Percentiles rank a stretch among this genome's conserved stretches.
phyloP scores from a whole-genome alignment of 1,140 invertebrate species.

The Theocolax elegans region DNA sequence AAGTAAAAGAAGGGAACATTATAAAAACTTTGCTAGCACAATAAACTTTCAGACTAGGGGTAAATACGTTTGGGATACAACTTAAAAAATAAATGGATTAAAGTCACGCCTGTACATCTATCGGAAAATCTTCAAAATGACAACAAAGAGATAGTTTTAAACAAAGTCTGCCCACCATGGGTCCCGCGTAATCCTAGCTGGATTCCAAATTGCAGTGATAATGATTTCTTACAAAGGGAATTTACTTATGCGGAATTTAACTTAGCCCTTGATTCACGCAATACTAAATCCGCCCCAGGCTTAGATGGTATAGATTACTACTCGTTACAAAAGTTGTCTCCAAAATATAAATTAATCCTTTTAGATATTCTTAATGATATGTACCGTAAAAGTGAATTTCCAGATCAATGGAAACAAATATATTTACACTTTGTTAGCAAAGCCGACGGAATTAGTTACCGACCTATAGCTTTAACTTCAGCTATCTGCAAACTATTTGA shows the following conservation, averaged over 20 bases:
- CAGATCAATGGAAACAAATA: background rate
- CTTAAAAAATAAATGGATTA: background rate
- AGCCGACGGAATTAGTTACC: background rate
- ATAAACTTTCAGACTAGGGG: constrained; percentile 2
- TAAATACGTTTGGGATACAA: background rate
- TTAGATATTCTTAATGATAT: background rate
- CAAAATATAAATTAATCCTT: background rate
- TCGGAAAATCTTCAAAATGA: background rate
- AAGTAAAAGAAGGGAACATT: constrained; percentile 20
- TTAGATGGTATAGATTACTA: constrained; percentile 11
- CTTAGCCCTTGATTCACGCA: background rate
- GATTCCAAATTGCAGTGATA: background rate
- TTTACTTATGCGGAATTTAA: constrained; percentile 1
- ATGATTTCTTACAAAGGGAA: background rate
- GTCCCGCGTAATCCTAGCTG: background rate
- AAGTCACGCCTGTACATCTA: background rate
- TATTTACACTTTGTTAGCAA: background rate
- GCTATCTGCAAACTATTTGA: background rate
- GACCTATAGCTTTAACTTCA: background rate
- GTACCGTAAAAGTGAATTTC: background rate
- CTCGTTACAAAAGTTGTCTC: background rate
- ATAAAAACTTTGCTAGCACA: constrained; percentile 6
- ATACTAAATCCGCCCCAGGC: background rate
- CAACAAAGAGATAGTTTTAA: too few species aligned
- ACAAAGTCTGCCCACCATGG: background rate